Conservation (phyloP, 1,140 invertebrate species). For the Aphidius gifuensis region DNA sequence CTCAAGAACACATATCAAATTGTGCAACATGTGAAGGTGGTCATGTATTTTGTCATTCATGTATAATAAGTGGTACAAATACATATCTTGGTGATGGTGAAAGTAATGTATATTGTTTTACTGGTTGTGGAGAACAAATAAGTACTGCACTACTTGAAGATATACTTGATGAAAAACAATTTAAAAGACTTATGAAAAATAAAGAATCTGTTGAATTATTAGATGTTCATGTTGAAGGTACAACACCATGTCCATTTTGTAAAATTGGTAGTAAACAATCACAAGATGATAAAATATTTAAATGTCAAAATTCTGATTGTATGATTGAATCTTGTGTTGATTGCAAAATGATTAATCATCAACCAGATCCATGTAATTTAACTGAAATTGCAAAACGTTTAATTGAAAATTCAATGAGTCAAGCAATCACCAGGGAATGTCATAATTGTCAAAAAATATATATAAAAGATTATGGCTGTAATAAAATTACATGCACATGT, state of each 20-base stretch:
- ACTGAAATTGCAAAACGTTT: constrained; percentile 56
- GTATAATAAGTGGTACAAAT: constrained; percentile 55
- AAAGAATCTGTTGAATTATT: constrained; percentile 61
- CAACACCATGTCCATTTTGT: constrained; percentile 66
- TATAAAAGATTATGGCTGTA: constrained; percentile 67
- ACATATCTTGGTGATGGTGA: constrained; percentile 57
- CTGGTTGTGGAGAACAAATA: constrained; percentile 51
- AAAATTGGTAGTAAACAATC: constrained; percentile 61
- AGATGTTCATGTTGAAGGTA: constrained; percentile 59
- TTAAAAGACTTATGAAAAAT: constrained; percentile 56
- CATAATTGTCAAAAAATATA: constrained; percentile 60
- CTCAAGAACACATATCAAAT: constrained; percentile 62
- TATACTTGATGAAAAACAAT: constrained; percentile 55
- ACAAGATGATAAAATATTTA: constrained; percentile 61
- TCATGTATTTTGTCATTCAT: constrained; percentile 62
- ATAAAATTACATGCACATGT: constrained; percentile 69
- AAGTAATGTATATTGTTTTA: constrained; percentile 56
- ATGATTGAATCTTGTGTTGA: constrained; percentile 64
- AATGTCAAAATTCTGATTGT: constrained; percentile 64
- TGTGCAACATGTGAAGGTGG: constrained; percentile 57
- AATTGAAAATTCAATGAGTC: constrained; percentile 66
- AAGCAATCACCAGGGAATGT: constrained; percentile 64
- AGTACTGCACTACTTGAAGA: constrained; percentile 52
- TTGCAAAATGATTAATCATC: constrained; percentile 63
- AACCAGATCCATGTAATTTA: constrained; percentile 64